Evolutionary conservation across 2,113 vertebrate genomes (phyloP).

Genomic region (Uria aalge): DNA sequence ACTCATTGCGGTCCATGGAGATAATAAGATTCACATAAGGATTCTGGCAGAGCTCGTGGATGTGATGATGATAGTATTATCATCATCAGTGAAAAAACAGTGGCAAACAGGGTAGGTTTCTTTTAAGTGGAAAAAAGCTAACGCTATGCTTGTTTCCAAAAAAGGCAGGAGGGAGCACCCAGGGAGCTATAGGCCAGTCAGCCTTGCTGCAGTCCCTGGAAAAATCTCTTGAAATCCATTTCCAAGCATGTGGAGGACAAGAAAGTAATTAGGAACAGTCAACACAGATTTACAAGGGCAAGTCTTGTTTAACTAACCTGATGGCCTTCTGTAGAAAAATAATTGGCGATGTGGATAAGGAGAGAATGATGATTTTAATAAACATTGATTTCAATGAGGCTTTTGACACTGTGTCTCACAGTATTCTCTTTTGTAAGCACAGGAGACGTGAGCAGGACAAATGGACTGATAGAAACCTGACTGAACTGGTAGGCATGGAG

Average conservation of each 20-base stretch:
- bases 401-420: background rate
- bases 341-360: background rate
- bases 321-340: background rate
- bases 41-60: background rate
- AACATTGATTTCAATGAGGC: background rate
- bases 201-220: background rate
- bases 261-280: background rate
- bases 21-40: background rate
- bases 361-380: background rate
- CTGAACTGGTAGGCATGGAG: background rate
- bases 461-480: background rate
- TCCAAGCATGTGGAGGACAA: background rate
- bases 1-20: accelerated
- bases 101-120: background rate
- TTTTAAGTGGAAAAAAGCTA: background rate
- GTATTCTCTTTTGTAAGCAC: background rate
- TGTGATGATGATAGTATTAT: background rate
- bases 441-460: background rate
- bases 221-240: background rate
- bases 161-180: background rate
- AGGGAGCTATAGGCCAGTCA: background rate
- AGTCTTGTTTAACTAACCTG: background rate
- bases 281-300: background rate
- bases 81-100: background rate
- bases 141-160: background rate